phyloP scores from a whole-genome alignment of 2,888 invertebrate genomes.

The Macaria notata region DNA sequence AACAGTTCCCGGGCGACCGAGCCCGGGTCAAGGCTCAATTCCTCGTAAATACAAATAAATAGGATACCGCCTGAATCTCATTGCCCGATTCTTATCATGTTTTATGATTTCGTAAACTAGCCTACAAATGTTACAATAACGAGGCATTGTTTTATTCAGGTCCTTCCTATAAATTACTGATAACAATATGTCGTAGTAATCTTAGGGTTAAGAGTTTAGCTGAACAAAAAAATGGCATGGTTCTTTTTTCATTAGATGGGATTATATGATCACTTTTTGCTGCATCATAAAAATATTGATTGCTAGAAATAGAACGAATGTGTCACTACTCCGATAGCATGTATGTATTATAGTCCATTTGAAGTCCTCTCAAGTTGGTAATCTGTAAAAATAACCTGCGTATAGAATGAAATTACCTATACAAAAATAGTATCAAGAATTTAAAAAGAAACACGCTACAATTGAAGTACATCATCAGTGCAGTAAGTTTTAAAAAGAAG shows the following conservation, averaged over 20 bases:
- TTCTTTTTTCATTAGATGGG: neutral
- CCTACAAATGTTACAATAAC: constrained; percentile 62
- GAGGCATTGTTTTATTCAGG: constrained; percentile 50
- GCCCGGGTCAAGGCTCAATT: constrained; percentile 65
- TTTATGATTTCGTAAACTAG: constrained; percentile 69
- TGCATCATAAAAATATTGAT: too few species aligned
- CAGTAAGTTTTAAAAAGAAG: neutral
- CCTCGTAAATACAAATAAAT: constrained; percentile 77
- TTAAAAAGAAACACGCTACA: too few species aligned
- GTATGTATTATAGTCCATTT: too few species aligned
- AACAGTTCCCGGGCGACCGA: constrained; percentile 12
- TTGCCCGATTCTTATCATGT: constrained; percentile 74
- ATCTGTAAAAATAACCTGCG: too few species aligned
- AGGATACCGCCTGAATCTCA: constrained; percentile 67
- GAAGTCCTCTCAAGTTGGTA: too few species aligned
- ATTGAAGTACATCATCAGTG: too few species aligned
- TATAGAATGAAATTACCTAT: too few species aligned
- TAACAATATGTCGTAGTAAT: constrained; percentile 24
- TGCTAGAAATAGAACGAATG: too few species aligned
- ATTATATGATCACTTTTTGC: neutral
- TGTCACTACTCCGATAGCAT: too few species aligned
- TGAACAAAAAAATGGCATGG: neutral
- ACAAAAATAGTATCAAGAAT: too few species aligned
- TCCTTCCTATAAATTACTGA: constrained; percentile 17
- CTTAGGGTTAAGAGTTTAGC: constrained; percentile 1